Percentiles rank a stretch among this genome's conserved stretches.
phyloP scores from a whole-genome alignment of 2,797 vertebrate genomes.

The Molothrus aeneus region DNA sequence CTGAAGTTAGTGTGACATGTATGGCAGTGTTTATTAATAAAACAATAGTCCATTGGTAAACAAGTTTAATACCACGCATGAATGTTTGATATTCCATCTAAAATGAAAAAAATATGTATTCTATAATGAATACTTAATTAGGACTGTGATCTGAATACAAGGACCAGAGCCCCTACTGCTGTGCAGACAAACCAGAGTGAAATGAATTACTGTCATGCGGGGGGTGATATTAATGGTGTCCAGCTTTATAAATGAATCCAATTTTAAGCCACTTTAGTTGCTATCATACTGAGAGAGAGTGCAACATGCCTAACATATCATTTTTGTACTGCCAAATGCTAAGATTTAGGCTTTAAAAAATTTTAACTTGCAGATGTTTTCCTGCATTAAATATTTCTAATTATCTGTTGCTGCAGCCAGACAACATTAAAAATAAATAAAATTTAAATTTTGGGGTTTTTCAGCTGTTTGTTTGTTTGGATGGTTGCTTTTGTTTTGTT shows the following conservation, averaged over 20 bases:
- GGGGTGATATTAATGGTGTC: conserved; percentile 81
- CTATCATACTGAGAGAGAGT: conserved; percentile 75
- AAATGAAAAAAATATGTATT: conserved; percentile 78
- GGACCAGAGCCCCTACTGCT: conserved; percentile 65
- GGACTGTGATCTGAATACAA: conserved; percentile 71
- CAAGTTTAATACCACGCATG: conserved; percentile 66
- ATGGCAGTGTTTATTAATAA: conserved; percentile 30
- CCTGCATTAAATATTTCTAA: conserved; percentile 70
- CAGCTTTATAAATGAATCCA: conserved; percentile 83
- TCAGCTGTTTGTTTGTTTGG: not conserved
- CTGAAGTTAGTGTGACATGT: not conserved
- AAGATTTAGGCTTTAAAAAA: conserved; percentile 70
- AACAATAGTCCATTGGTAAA: conserved; percentile 67
- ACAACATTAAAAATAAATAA: conserved; percentile 38
- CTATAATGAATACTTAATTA: conserved; percentile 81
- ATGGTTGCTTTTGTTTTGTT: accelerated
- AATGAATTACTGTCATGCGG: conserved; percentile 78
- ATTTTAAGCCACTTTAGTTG: conserved; percentile 81
- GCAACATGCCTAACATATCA: conserved; percentile 71
- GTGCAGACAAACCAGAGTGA: conserved; percentile 76
- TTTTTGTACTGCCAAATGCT: conserved; percentile 70
- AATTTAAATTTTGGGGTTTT: not conserved
- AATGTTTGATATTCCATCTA: conserved; percentile 73
- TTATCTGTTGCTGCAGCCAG: conserved; percentile 51
- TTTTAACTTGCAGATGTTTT: conserved; percentile 70